phyloP scores from a whole-genome alignment of 2,113 vertebrate species.

The Eulemur macaco region DNA sequence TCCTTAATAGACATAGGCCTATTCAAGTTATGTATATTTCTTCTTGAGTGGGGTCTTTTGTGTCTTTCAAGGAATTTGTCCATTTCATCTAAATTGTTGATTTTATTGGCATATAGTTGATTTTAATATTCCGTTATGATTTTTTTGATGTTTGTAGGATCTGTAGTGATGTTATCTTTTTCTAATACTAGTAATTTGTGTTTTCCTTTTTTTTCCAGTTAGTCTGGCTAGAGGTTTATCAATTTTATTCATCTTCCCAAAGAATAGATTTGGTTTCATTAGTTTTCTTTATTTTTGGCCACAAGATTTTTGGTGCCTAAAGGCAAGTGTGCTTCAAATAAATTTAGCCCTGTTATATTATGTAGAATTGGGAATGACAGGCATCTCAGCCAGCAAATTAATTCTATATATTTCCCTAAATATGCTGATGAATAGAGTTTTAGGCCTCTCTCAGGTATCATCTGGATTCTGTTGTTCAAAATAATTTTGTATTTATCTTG shows the following conservation, averaged over 20 bases:
- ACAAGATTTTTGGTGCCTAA: conserved; percentile 34
- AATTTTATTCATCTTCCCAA: conserved; percentile 30
- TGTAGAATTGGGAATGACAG: conserved; percentile 7
- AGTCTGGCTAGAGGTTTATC: conserved; percentile 7
- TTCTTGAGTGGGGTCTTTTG: not conserved
- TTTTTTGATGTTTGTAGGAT: not conserved
- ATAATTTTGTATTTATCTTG: conserved; percentile 54
- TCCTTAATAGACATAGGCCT: not conserved
- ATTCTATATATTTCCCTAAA: conserved; percentile 31
- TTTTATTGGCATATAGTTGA: not conserved
- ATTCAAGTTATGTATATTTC: conserved; percentile 14
- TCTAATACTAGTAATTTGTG: conserved; percentile 7
- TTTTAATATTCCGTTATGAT: not conserved
- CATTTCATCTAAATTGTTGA: not conserved
- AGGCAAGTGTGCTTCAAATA: conserved; percentile 36
- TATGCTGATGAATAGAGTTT: conserved; percentile 20
- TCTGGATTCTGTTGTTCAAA: conserved; percentile 56
- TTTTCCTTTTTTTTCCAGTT: not conserved
- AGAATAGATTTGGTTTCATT: conserved; percentile 39
- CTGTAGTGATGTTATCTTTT: not conserved
- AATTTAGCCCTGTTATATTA: conserved; percentile 40
- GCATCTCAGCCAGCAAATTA: conserved; percentile 49
- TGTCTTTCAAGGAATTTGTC: conserved; percentile 14
- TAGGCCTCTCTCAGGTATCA: conserved; percentile 17
- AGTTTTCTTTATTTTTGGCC: conserved; percentile 35